These are phyloP conservation scores for Limnephilus marmoratus DNA, from an alignment of 2,888 invertebrate genomes.

Conservation along the genomic window DNA sequence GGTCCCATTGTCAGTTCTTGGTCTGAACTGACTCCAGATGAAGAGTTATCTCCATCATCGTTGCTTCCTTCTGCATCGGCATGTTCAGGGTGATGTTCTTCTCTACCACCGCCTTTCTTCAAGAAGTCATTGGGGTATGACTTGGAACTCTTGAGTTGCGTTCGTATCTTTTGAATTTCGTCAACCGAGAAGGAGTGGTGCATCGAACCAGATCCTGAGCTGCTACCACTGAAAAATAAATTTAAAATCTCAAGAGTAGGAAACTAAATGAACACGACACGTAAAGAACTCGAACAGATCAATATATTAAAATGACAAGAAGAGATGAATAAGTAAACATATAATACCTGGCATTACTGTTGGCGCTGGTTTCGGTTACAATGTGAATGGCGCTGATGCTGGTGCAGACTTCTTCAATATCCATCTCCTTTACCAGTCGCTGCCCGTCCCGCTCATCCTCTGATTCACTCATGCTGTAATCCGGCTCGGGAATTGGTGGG, in stretches of 20 bases:
- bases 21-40: constrained; percentile 92
- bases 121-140: constrained; percentile 91
- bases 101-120: constrained; percentile 73
- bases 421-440: constrained; percentile 77
- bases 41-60: constrained; percentile 92
- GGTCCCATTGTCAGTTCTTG: constrained; percentile 83
- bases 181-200: constrained; percentile 93
- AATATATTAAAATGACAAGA: not conserved
- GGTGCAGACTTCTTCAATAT: constrained; percentile 74
- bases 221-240: constrained; percentile 80
- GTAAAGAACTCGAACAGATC: not conserved
- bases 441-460: constrained; percentile 82
- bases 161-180: constrained; percentile 91
- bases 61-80: constrained; percentile 70
- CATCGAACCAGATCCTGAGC: constrained; percentile 85
- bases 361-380: constrained; percentile 84
- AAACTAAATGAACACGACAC: not conserved
- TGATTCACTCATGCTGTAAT: constrained; percentile 92
- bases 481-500: constrained; percentile 94
- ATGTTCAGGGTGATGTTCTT: constrained; percentile 67
- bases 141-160: constrained; percentile 89
- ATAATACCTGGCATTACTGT: constrained; percentile 82
- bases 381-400: constrained; percentile 68
- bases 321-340: not conserved
- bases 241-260: constrained; percentile 31